Base-by-base conservation (phyloP, 2,797 vertebrate species). In the Microcaecilia unicolor region DNA sequence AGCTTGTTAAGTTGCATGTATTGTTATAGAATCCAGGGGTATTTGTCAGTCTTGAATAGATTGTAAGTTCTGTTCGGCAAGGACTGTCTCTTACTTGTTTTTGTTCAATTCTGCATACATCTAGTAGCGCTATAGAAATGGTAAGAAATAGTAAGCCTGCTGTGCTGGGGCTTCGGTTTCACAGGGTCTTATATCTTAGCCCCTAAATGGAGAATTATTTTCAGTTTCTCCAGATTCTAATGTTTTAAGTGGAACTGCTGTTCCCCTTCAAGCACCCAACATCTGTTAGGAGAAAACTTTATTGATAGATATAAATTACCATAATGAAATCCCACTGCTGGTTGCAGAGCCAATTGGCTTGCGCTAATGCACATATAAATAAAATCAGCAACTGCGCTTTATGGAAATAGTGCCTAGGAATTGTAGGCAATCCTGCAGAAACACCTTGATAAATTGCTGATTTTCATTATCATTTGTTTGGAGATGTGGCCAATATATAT, bases 191-290 rank as follows among this genome's bases (percentile, higher is more conserved):
- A 74, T 72, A 78, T 72, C 73, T 66, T 80, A 73, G 67, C 66
- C 67, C 81, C 74, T 73, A 82, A 83, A 80, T 80, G 77, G 72
- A 81, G 72, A 81, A 65, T 82, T 81, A 82, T 83, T 83, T 82
- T 75, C 78, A 82, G 83, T 82, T 81, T 82, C 74, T 81, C 23
- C 66, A 62, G 69, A 74, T 76, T 64, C 68, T 80, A 80, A 77
- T 78, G 57, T 74, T 78, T 81, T 81, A 83, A 82, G 81, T 78
- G 75, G 73, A 77, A 65, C 70, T 72, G 77, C 73, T 78, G 69
- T 78, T 78, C 64, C 68, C 73, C 64, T 82, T 67, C 65, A 72
- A 81, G 74, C 68, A 74, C 59, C 76, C 71, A 70, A 69, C 76
- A 71, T 47, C 76, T 75, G 74, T 62, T 69, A 82, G 64, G 62